Evolutionary conservation across 2,113 vertebrate genomes (phyloP).

Genomic region (Grammomys dolichurus): DNA sequence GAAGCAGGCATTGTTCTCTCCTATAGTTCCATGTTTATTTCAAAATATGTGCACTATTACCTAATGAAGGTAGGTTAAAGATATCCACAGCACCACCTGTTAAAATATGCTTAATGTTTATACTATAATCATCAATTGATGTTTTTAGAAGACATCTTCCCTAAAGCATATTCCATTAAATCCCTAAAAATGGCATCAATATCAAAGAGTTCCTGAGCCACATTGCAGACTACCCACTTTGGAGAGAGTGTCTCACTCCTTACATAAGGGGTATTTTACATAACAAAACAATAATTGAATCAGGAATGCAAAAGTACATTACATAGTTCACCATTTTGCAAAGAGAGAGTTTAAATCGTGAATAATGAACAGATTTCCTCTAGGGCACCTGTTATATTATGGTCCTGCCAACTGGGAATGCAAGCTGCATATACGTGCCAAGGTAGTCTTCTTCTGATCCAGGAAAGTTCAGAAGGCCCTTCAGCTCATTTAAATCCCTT

Average conservation of each 20-base stretch:
- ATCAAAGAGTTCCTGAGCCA: background rate
- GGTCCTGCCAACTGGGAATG: constrained; percentile 56
- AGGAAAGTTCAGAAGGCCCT: background rate
- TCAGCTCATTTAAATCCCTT: constrained; percentile 23
- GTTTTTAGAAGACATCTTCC: constrained; percentile 37
- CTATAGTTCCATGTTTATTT: background rate
- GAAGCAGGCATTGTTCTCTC: constrained; percentile 1
- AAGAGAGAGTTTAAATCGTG: constrained; percentile 54
- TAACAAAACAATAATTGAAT: constrained; percentile 75
- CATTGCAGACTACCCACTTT: background rate
- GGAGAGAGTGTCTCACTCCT: background rate
- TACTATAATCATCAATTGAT: constrained; percentile 29
- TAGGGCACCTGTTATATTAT: constrained; percentile 50
- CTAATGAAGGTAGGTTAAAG: constrained; percentile 59
- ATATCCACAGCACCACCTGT: background rate
- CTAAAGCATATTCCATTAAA: constrained; percentile 37
- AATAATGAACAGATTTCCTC: constrained; percentile 73
- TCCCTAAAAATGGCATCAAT: background rate
- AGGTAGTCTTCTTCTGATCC: background rate
- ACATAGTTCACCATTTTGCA: constrained; percentile 71
- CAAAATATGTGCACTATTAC: background rate
- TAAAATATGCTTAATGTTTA: constrained; percentile 53
- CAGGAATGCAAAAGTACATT: constrained; percentile 62
- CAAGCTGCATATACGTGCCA: background rate
- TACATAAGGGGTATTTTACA: constrained; percentile 56